A percentile compares a stretch with the other conserved stretches of the same genome.
Conservation (phyloP, 2,888 invertebrate genomes). For the Oscheius sp. region DNA sequence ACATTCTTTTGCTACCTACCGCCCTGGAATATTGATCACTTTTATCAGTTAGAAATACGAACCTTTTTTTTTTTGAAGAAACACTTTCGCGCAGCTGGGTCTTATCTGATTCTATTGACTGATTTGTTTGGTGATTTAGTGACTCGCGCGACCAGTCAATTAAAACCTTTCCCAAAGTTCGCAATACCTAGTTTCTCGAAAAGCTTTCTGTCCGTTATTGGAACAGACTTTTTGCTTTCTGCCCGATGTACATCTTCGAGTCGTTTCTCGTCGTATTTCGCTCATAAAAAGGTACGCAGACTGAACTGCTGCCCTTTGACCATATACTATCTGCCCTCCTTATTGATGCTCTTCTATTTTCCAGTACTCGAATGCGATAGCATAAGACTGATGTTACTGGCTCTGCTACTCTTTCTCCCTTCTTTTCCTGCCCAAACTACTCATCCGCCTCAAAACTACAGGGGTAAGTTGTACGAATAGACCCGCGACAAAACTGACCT, state of each 20-base stretch:
- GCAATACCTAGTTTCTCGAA: background rate
- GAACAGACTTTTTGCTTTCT: background rate
- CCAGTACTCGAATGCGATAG: conserved; percentile 18
- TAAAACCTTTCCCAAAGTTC: background rate
- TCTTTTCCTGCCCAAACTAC: background rate
- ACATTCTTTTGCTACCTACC: conserved; percentile 37
- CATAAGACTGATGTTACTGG: background rate
- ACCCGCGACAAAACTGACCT: conserved; percentile 24
- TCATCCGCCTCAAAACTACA: conserved; percentile 17
- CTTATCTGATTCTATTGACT: conserved; percentile 21
- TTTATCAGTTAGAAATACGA: conserved; percentile 10
- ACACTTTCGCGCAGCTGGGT: background rate
- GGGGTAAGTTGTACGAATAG: conserved; percentile 12
- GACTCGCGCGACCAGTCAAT: conserved; percentile 9
- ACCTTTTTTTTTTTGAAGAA: background rate
- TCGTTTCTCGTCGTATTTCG: conserved; percentile 19
- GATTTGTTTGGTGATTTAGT: background rate
- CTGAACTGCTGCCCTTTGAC: conserved; percentile 21
- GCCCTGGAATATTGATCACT: conserved; percentile 31
- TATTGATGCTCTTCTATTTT: conserved; percentile 6
- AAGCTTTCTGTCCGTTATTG: background rate
- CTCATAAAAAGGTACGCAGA: conserved; percentile 31
- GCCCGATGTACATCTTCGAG: conserved; percentile 9
- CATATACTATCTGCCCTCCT: conserved; percentile 12
- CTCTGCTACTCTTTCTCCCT: background rate